Evolutionary conservation across 1,140 invertebrate species (phyloP).

Genomic region (Drosophila sp.): DNA sequence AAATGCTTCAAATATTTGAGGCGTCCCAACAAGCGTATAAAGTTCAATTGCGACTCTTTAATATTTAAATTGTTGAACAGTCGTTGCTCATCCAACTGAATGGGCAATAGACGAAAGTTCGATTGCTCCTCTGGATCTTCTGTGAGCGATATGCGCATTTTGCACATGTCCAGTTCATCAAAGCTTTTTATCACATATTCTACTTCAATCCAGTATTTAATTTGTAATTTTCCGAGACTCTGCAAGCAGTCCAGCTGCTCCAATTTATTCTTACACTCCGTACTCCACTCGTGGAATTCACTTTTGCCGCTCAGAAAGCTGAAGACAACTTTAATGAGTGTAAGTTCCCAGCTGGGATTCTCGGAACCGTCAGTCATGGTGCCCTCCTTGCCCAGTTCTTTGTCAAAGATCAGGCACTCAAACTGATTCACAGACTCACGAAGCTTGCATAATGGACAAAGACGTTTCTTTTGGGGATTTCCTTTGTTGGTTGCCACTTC

Average conservation of each 20-base stretch:
- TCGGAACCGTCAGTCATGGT: constrained; percentile 84
- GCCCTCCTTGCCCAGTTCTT: constrained; percentile 79
- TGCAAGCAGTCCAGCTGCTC: constrained; percentile 87
- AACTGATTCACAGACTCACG: constrained; percentile 86
- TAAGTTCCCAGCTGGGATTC: constrained; percentile 82
- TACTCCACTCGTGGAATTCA: constrained; percentile 26
- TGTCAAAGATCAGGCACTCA: constrained; percentile 86
- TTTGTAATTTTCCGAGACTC: constrained; percentile 88
- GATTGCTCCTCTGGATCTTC: constrained; percentile 71
- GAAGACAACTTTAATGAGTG: constrained; percentile 67
- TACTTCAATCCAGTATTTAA: constrained; percentile 81
- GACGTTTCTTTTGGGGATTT: constrained; percentile 22
- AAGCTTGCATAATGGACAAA: constrained; percentile 85
- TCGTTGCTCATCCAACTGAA: constrained; percentile 59
- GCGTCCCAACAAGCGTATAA: constrained; percentile 61
- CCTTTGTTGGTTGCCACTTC: background rate
- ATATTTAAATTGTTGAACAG: constrained; percentile 59
- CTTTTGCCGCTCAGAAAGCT: constrained; percentile 46
- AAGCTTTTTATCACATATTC: constrained; percentile 85
- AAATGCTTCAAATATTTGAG: constrained; percentile 82
- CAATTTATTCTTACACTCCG: constrained; percentile 85
- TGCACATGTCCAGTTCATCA: constrained; percentile 92
- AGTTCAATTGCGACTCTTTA: constrained; percentile 63
- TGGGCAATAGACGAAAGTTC: constrained; percentile 63
- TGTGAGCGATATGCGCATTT: constrained; percentile 86